Evolutionary conservation across 2,888 invertebrate species (phyloP).

Genomic region (Meloe dianella): DNA sequence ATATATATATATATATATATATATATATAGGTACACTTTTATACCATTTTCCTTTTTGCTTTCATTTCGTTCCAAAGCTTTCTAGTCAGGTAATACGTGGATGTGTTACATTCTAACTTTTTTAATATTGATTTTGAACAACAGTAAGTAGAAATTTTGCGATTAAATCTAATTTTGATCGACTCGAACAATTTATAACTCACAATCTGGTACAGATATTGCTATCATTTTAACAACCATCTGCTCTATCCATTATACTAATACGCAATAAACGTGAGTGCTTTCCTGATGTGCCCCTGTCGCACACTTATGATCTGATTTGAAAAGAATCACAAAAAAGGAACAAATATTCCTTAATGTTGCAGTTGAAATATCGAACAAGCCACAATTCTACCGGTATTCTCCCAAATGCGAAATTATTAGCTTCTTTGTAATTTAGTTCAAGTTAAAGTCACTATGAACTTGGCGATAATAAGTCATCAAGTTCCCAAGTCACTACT

Average conservation of each 20-base stretch:
- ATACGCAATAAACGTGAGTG: constrained; percentile 29
- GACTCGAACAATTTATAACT: not conserved
- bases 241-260: constrained; percentile 24
- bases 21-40: not conserved
- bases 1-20: no score
- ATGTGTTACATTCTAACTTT: not conserved
- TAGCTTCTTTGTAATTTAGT: not conserved
- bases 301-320: not conserved
- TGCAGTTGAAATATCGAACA: not conserved
- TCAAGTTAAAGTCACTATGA: constrained; percentile 12
- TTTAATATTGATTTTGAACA: not conserved
- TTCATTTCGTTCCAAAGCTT: not conserved
- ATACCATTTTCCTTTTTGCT: not conserved
- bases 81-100: not conserved
- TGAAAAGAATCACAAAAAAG: not conserved
- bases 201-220: constrained; percentile 4
- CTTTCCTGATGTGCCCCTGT: constrained; percentile 17
- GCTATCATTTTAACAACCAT: constrained; percentile 12
- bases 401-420: not conserved
- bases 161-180: constrained; percentile 6
- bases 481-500: constrained; percentile 16
- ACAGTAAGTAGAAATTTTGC: not conserved
- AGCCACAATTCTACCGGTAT: not conserved
- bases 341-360: not conserved
- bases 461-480: constrained; percentile 19